Evolutionary conservation across 2,113 vertebrate genomes (phyloP).

Genomic region (Pao palembangensis): DNA sequence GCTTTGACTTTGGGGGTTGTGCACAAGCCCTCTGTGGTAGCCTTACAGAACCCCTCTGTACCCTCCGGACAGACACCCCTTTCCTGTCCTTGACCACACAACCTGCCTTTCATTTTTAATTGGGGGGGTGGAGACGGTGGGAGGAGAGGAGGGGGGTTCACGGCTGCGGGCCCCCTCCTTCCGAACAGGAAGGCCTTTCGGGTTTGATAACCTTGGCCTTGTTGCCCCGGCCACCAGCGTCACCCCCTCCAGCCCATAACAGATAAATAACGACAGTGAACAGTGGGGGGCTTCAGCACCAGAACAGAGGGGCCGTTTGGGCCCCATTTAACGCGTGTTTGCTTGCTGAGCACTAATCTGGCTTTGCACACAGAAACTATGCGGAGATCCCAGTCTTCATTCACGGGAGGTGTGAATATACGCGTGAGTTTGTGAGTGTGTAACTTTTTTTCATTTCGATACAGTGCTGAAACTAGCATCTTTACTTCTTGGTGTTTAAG

Average conservation of each 20-base stretch:
- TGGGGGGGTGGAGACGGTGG: slow-evolving; percentile 31
- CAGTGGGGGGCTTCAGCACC: slow-evolving; percentile 15
- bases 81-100: slow-evolving; percentile 64
- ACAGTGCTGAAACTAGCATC: slow-evolving; percentile 9
- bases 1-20: slow-evolving; percentile 21
- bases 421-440: slow-evolving; percentile 29
- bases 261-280: slow-evolving; percentile 49
- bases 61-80: slow-evolving; percentile 47
- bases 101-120: slow-evolving; percentile 68
- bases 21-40: slow-evolving; percentile 9
- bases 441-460: slow-evolving; percentile 4
- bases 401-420: slow-evolving; percentile 20
- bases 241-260: slow-evolving; percentile 23
- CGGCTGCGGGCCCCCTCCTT: slow-evolving; percentile 35
- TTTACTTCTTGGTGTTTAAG: slow-evolving; percentile 33
- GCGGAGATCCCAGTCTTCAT: slow-evolving; percentile 7
- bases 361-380: slow-evolving; percentile 4
- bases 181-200: slow-evolving; percentile 63
- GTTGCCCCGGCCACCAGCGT: slow-evolving; percentile 19
- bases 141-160: slow-evolving; percentile 21
- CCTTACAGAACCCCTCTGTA: slow-evolving; percentile 53
- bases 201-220: slow-evolving; percentile 57
- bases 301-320: slow-evolving; percentile 12
- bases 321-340: slow-evolving; percentile 12
- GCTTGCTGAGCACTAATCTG: slow-evolving; percentile 22